phyloP scores from a whole-genome alignment of 1,140 invertebrate genomes.

The Zaprionus ornatus region DNA sequence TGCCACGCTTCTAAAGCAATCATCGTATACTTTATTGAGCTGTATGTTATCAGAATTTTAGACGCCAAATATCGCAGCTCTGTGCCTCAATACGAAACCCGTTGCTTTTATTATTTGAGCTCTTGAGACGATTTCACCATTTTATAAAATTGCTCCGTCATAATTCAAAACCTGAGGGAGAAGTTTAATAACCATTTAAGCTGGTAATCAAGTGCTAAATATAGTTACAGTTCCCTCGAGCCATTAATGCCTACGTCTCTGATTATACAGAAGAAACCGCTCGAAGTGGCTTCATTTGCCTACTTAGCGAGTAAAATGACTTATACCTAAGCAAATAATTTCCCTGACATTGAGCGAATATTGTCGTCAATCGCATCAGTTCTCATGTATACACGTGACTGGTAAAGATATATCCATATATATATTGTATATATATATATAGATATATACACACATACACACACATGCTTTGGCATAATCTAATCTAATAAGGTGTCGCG shows the following conservation, averaged over 20 bases:
- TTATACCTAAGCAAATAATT: constrained; percentile 19
- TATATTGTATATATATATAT: not conserved
- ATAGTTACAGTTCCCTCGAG: constrained; percentile 4
- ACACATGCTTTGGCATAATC: not conserved
- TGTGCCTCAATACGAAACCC: not conserved
- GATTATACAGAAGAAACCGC: constrained; percentile 54
- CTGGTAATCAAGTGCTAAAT: constrained; percentile 22
- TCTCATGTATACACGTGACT: constrained; percentile 26
- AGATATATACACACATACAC: not conserved
- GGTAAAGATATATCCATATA: constrained; percentile 1
- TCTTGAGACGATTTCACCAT: not conserved
- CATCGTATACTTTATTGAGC: not conserved
- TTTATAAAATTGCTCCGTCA: not conserved
- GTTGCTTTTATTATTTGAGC: not conserved
- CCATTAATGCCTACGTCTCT: constrained; percentile 22
- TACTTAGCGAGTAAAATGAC: not conserved
- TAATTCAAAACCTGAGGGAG: no score
- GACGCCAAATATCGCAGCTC: not conserved
- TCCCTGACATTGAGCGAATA: constrained; percentile 35
- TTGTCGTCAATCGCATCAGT: constrained; percentile 15
- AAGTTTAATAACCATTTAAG: not conserved
- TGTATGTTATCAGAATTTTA: not conserved
- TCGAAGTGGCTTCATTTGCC: constrained; percentile 19
- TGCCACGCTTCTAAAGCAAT: not conserved
- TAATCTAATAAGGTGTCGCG: constrained; percentile 29